Percentiles rank a stretch among this genome's conserved stretches.
These are phyloP conservation scores for Laticauda colubrina DNA, from an alignment of 2,113 vertebrate genomes.

Conservation along the genomic window DNA sequence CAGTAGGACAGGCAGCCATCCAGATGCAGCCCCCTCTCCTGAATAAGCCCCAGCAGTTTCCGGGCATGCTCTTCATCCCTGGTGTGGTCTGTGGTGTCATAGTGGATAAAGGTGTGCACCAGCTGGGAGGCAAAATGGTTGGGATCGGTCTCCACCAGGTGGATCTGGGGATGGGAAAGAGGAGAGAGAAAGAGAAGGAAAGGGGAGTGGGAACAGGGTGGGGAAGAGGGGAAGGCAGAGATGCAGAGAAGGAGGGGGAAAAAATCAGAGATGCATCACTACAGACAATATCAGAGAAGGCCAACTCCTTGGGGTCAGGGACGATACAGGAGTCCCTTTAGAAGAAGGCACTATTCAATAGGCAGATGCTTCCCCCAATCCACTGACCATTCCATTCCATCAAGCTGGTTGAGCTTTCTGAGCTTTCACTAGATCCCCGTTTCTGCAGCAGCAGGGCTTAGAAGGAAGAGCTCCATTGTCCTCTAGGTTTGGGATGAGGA, in stretches of 20 bases:
- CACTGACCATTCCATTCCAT: background rate
- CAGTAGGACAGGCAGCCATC: slow-evolving; percentile 81
- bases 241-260: slow-evolving; percentile 26
- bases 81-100: slow-evolving; percentile 73
- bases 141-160: slow-evolving; percentile 78
- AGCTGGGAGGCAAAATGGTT: slow-evolving; percentile 76
- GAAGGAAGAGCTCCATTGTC: background rate
- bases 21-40: slow-evolving; percentile 59
- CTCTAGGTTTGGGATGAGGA: background rate
- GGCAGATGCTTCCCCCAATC: background rate
- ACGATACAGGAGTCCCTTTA: background rate
- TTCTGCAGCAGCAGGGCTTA: background rate
- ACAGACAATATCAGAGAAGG: slow-evolving; percentile 45
- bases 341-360: background rate
- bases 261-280: slow-evolving; percentile 34
- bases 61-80: slow-evolving; percentile 73
- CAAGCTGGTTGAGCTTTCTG: background rate
- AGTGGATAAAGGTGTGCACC: slow-evolving; percentile 77
- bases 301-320: slow-evolving; percentile 30
- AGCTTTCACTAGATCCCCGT: background rate
- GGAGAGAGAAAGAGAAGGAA: background rate
- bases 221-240: slow-evolving; percentile 4
- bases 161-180: slow-evolving; percentile 62
- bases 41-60: slow-evolving; percentile 65
- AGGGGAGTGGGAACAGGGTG: background rate